phyloP scores from a whole-genome alignment of 1,140 invertebrate species.

The Nilaparvata lugens region DNA sequence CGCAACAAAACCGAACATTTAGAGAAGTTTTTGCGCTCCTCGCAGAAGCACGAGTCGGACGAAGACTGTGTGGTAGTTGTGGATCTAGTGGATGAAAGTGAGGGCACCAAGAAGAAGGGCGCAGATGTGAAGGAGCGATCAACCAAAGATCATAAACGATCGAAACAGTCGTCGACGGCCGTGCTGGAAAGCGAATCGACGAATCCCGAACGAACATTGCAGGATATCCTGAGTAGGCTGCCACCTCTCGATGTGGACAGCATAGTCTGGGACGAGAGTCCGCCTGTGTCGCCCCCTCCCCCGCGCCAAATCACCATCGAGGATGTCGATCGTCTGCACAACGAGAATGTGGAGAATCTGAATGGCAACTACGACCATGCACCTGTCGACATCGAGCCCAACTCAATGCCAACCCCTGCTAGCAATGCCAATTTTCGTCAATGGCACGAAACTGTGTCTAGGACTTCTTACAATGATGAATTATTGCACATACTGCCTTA shows the following conservation, averaged over 20 bases:
- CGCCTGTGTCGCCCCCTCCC: slow-evolving; percentile 26
- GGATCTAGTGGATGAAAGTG: slow-evolving; percentile 13
- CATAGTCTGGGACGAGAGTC: slow-evolving; percentile 41
- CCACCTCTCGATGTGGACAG: slow-evolving; percentile 49
- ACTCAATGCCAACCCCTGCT: neutral
- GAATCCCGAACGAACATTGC: slow-evolving; percentile 30
- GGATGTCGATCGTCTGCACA: slow-evolving; percentile 37
- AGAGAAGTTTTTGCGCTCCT: slow-evolving; percentile 42
- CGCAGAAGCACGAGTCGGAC: slow-evolving; percentile 26
- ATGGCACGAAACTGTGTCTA: slow-evolving; percentile 70
- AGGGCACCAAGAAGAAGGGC: slow-evolving; percentile 13
- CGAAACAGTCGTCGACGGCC: neutral
- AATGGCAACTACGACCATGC: slow-evolving; percentile 49
- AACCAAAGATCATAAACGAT: neutral
- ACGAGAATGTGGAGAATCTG: slow-evolving; percentile 41
- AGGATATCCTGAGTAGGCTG: slow-evolving; percentile 48
- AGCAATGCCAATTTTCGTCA: slow-evolving; percentile 58
- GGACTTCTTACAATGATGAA: slow-evolving; percentile 57
- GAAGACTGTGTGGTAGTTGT: slow-evolving; percentile 21
- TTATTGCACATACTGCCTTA: slow-evolving; percentile 82
- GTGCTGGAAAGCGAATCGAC: neutral
- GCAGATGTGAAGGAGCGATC: neutral
- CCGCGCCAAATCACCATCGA: slow-evolving; percentile 29
- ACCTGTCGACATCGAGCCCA: neutral
- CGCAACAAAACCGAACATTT: slow-evolving; percentile 47